Evolutionary conservation across 2,888 invertebrate genomes (phyloP).

Genomic region (Alcis repandata): DNA sequence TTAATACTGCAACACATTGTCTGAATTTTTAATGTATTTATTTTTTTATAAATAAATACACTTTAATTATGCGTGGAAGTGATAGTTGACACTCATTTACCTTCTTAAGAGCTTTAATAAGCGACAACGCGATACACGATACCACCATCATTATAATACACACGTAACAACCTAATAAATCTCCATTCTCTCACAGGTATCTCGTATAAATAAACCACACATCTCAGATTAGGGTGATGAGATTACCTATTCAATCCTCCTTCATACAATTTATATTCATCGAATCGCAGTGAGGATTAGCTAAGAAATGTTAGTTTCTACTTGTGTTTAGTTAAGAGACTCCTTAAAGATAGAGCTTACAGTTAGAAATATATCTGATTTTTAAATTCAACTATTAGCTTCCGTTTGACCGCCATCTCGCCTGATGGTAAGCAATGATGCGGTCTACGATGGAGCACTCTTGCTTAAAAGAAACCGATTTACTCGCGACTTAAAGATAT

Average conservation of each 20-base stretch:
- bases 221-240: slow-evolving; percentile 58
- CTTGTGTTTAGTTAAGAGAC: slow-evolving; percentile 6
- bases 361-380: too few species aligned
- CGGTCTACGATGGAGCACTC: too few species aligned
- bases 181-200: slow-evolving; percentile 31
- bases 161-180: slow-evolving; percentile 22
- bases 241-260: slow-evolving; percentile 57
- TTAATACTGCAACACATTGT: too few species aligned
- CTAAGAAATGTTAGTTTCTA: slow-evolving; percentile 33
- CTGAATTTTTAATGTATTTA: too few species aligned
- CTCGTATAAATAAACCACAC: slow-evolving; percentile 18
- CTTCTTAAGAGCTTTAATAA: background rate
- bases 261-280: slow-evolving; percentile 63
- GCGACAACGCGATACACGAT: slow-evolving; percentile 5
- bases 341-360: background rate
- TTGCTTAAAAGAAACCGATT: too few species aligned
- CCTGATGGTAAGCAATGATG: too few species aligned
- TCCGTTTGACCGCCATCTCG: too few species aligned
- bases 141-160: slow-evolving; percentile 20
- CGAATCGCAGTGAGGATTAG: slow-evolving; percentile 57
- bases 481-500: too few species aligned
- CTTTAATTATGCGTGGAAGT: too few species aligned
- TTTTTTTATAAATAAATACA: too few species aligned
- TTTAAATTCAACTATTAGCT: too few species aligned
- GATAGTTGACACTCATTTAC: too few species aligned